Evolutionary conservation across 2,113 vertebrate species (phyloP), one percentile per base, ranked within the genome.

Genomic region (Crotalus tigris): DNA sequence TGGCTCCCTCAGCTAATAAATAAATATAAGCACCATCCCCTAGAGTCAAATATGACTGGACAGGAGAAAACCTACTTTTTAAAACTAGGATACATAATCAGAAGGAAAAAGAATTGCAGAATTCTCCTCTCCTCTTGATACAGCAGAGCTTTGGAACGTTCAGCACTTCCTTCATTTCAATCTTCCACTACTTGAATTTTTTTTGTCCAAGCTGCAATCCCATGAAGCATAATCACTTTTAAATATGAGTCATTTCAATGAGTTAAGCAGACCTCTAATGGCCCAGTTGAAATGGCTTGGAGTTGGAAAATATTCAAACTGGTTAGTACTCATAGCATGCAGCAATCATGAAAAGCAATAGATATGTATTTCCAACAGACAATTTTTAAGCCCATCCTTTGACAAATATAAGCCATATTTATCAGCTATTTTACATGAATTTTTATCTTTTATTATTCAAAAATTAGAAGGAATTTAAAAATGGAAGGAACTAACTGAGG

Each of bases 401-500:
- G 2, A 1, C 55, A 90, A 88, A 69, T 15, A 11, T 7, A 90
- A 46, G 23, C 21, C 49, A n/a, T 26, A 11, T 55, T 93, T 93
- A 23, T 19, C 57, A 2, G 81, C 93, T 88, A 92, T 51, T 2
- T 93, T 94, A 29, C 0, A 9, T 26, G 15, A 46, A 91, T 85
- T 88, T 39, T 85, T 51, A 92, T 93, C 64, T 81, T 88, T 21
- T 5, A 89, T 39, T 0, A 7, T 21, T 94, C 92, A 91, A 92
- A 90, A 93, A 61, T 49, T 11, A 10, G 23, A 69, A n/a, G 29
- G 61, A n/a, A 69, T 29, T 46, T 8, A 59, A 93, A 91, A 44
- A 61, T 39, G 93, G 91, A 95, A 93, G 89, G 24, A 93, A 91
- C 90, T 89, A 93, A 64, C 92, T 94, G 89, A 93, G 87, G 90